phyloP scores from a whole-genome alignment of 2,797 vertebrate species.

The Manis javanica region DNA sequence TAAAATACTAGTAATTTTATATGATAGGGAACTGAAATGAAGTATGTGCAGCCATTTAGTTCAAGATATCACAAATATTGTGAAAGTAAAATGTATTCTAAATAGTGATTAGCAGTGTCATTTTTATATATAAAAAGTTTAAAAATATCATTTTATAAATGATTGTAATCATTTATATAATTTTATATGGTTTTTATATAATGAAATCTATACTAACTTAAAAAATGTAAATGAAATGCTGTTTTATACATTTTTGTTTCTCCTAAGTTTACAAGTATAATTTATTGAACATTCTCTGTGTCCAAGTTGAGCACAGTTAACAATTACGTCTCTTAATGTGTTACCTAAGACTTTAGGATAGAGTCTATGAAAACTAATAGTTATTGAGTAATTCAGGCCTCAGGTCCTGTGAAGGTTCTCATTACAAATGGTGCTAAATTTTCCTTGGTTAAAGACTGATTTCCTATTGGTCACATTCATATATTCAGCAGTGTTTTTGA shows the following conservation, averaged over 20 bases:
- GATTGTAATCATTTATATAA: background rate
- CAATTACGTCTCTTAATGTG: background rate
- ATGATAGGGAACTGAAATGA: conserved; percentile 4
- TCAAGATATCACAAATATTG: conserved; percentile 24
- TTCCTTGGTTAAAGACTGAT: background rate
- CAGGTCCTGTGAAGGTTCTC: background rate
- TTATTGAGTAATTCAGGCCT: background rate
- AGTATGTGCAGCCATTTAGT: conserved; percentile 32
- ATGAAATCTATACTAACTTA: conserved; percentile 19
- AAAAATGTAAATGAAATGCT: conserved; percentile 35
- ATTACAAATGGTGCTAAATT: background rate
- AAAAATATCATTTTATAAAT: conserved; percentile 24
- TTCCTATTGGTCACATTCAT: background rate
- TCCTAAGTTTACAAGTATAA: background rate
- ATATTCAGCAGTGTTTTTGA: conserved; percentile 22
- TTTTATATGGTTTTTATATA: background rate
- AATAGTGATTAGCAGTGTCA: conserved; percentile 13
- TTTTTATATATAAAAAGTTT: conserved; percentile 48
- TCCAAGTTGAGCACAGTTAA: conserved; percentile 7
- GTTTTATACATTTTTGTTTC: background rate
- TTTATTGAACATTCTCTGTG: conserved; percentile 4
- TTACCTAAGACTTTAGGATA: background rate
- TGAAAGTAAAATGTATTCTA: conserved; percentile 40
- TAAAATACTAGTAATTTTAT: conserved; percentile 50
- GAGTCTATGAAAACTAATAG: background rate